Percentiles rank a stretch among this genome's conserved stretches.
Evolutionary conservation across 1,140 invertebrate species (phyloP).

Genomic region (Drosophila lacertosa): DNA sequence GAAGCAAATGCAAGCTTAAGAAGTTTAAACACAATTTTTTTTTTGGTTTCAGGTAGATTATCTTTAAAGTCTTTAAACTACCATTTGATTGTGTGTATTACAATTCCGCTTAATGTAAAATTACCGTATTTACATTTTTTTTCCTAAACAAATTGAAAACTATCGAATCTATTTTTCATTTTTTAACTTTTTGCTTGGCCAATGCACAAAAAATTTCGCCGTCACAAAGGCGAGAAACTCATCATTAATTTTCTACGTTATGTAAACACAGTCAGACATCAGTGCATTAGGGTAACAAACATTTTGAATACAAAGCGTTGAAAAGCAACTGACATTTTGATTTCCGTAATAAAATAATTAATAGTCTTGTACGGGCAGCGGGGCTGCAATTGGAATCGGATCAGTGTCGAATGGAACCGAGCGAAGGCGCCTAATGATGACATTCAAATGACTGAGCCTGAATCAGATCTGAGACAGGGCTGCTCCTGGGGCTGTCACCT

Average conservation of each 20-base stretch:
- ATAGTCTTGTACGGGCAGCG: conserved; percentile 48
- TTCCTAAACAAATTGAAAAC: conserved; percentile 10
- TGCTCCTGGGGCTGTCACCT: conserved; percentile 7
- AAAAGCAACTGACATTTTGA: conserved; percentile 77
- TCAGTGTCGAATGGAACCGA: conserved; percentile 49
- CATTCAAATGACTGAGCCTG: conserved; percentile 60
- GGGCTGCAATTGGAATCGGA: conserved; percentile 60
- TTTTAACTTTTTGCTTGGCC: conserved; percentile 49
- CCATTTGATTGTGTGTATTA: neutral
- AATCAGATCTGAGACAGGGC: conserved; percentile 10
- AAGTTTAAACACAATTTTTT: conserved; percentile 2
- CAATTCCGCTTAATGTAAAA: neutral
- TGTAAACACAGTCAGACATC: conserved; percentile 60
- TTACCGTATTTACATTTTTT: no score
- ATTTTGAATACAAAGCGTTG: conserved; percentile 56
- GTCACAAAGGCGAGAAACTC: conserved; percentile 63
- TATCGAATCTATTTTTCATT: conserved; percentile 67
- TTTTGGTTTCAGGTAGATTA: neutral
- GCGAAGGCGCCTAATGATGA: conserved; percentile 64
- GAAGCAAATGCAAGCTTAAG: neutral
- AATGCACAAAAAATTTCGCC: conserved; percentile 34
- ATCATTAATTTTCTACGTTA: conserved; percentile 79
- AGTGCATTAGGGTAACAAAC: conserved; percentile 45
- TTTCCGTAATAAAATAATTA: conserved; percentile 83
- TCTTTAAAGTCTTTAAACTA: neutral